phyloP scores from a whole-genome alignment of 2,113 vertebrate species.

The Takifugu bimaculatus region DNA sequence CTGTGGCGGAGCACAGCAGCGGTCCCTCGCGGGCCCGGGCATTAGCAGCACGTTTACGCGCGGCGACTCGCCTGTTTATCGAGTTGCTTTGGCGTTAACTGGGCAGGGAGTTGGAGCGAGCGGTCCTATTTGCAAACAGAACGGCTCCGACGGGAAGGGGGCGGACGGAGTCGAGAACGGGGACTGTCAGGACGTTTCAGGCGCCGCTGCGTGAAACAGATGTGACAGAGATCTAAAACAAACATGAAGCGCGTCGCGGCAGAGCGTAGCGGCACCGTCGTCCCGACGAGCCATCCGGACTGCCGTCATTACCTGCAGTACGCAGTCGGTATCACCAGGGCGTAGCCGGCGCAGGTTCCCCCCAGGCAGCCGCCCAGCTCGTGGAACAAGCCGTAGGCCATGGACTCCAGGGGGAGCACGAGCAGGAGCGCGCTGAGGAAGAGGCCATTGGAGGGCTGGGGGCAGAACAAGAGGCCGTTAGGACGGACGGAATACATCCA shows the following conservation, averaged over 20 bases:
- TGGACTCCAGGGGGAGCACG: slow-evolving; percentile 90
- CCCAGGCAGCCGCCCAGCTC: slow-evolving; percentile 92
- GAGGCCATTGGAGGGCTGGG: slow-evolving; percentile 83
- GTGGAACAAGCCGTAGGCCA: slow-evolving; percentile 89
- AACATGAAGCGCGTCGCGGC: too few relatives aligned
- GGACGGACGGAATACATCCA: not conserved
- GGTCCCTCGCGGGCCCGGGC: slow-evolving; percentile 54
- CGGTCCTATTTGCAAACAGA: slow-evolving; percentile 24
- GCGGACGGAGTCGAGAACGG: too few relatives aligned
- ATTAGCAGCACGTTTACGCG: slow-evolving; percentile 65
- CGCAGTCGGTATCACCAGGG: slow-evolving; percentile 90
- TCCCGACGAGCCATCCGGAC: too few relatives aligned
- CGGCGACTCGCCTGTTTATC: slow-evolving; percentile 61
- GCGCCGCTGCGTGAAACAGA: not conserved
- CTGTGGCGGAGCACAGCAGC: slow-evolving; percentile 16
- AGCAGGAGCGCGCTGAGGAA: slow-evolving; percentile 92
- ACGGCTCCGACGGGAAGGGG: not conserved
- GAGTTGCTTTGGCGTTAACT: slow-evolving; percentile 54
- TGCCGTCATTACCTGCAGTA: slow-evolving; percentile 86
- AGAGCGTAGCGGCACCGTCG: too few relatives aligned
- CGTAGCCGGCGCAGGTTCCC: slow-evolving; percentile 93
- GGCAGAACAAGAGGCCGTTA: slow-evolving; percentile 2
- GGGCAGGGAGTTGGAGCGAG: slow-evolving; percentile 40
- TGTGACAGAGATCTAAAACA: not conserved
- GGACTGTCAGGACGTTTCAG: not conserved